Conservation (phyloP, 2,797 vertebrate species). For the Helicolenus hilgendorfi region DNA sequence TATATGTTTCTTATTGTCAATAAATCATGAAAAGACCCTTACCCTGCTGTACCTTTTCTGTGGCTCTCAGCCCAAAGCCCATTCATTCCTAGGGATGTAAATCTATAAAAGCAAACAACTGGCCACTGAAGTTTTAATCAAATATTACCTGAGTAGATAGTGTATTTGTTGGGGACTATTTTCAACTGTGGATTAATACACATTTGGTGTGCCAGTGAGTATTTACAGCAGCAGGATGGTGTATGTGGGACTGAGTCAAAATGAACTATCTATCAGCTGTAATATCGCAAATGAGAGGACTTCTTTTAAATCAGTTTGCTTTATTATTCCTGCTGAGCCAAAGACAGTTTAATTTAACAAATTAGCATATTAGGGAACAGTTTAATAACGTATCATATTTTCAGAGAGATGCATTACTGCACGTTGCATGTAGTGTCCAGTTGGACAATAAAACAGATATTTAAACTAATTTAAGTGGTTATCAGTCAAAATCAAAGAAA, state of each 20-base stretch:
- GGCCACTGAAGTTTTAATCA: neutral
- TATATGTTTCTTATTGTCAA: neutral
- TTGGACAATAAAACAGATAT: constrained; percentile 78
- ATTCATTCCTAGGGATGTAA: neutral
- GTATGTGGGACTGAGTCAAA: neutral
- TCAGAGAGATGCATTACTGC: constrained; percentile 74
- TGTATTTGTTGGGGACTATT: neutral
- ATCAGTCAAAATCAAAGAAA: constrained; percentile 77
- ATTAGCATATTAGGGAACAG: constrained; percentile 83
- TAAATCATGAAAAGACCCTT: neutral
- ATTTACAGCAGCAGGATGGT: neutral
- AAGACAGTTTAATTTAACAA: constrained; percentile 81
- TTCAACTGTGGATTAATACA: neutral
- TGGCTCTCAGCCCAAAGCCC: neutral
- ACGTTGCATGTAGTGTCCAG: constrained; percentile 64
- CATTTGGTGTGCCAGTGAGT: neutral
- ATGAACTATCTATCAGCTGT: constrained; percentile 42
- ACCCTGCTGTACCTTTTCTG: neutral
- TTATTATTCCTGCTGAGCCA: constrained; percentile 78
- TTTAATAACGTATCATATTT: constrained; percentile 84
- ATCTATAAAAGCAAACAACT: neutral
- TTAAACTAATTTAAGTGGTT: constrained; percentile 74
- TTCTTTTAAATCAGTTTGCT: constrained; percentile 83
- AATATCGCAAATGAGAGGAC: constrained; percentile 73
- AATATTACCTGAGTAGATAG: neutral